A percentile compares a stretch with the other conserved stretches of the same genome.
Conservation (phyloP, 2,113 vertebrate species). For the Puma concolor region DNA sequence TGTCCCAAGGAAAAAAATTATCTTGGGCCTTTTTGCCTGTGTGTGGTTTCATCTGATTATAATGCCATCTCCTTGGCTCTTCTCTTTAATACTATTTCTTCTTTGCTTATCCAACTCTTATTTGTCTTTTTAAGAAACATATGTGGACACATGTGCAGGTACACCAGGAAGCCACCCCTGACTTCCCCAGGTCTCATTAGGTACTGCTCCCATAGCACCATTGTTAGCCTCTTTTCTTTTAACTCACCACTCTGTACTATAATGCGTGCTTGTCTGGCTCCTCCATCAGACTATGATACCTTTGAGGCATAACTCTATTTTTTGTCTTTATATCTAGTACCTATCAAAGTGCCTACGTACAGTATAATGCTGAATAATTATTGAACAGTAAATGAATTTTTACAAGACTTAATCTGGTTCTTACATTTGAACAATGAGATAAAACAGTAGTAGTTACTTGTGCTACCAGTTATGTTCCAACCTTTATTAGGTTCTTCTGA, state of each 20-base stretch:
- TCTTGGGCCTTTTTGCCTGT: background rate
- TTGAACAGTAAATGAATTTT: constrained; percentile 28
- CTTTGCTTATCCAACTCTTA: background rate
- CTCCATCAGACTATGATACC: background rate
- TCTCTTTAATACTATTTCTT: background rate
- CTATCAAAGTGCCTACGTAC: background rate
- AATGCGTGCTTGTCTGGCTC: background rate
- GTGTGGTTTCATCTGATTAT: background rate
- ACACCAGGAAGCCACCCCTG: background rate
- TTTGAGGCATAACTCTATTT: background rate
- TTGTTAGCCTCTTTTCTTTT: background rate
- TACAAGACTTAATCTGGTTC: background rate
- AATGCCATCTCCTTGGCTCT: background rate
- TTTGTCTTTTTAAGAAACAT: constrained; percentile 34
- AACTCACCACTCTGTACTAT: background rate
- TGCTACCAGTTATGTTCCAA: background rate
- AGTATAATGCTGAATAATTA: background rate
- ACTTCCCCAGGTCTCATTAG: background rate
- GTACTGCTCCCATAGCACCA: background rate
- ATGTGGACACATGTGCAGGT: background rate
- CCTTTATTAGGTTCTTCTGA: constrained; percentile 6
- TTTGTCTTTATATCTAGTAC: background rate
- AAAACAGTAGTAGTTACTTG: background rate
- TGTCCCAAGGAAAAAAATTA: background rate
- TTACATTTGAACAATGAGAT: background rate